Evolutionary conservation across 1,140 invertebrate species (phyloP).

Genomic region (Cherax quadricarinatus): DNA sequence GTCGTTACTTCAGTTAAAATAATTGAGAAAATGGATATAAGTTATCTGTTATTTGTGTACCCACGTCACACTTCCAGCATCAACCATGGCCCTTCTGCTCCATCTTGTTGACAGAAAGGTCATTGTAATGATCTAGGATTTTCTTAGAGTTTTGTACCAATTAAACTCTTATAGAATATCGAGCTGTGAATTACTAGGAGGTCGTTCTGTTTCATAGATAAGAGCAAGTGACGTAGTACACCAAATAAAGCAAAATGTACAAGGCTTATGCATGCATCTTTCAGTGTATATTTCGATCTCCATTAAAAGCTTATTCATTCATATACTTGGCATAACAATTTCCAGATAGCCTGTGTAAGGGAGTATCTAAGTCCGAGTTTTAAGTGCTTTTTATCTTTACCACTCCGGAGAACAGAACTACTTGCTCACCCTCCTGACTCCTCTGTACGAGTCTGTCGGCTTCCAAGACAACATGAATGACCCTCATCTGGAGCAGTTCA

Average conservation of each 20-base stretch:
- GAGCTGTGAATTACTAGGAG: no score
- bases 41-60: neutral
- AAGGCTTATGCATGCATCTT: no score
- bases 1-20: neutral
- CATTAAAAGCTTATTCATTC: neutral
- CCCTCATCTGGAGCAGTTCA: slow-evolving; percentile 70
- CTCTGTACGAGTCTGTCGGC: slow-evolving; percentile 71
- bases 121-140: no score
- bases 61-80: neutral
- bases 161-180: no score
- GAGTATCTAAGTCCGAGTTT: neutral
- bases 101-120: no score
- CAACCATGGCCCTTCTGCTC: no score
- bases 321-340: neutral
- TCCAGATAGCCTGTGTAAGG: neutral
- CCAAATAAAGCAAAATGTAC: no score
- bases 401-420: neutral
- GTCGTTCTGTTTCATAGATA: no score
- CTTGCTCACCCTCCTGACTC: slow-evolving; percentile 51
- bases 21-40: no score
- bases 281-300: neutral
- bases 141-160: no score
- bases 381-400: neutral
- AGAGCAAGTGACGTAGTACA: no score
- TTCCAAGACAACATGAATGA: slow-evolving; percentile 66